Base-by-base conservation (phyloP, 2,888 invertebrate genomes). In the Polymixis lichenea region DNA sequence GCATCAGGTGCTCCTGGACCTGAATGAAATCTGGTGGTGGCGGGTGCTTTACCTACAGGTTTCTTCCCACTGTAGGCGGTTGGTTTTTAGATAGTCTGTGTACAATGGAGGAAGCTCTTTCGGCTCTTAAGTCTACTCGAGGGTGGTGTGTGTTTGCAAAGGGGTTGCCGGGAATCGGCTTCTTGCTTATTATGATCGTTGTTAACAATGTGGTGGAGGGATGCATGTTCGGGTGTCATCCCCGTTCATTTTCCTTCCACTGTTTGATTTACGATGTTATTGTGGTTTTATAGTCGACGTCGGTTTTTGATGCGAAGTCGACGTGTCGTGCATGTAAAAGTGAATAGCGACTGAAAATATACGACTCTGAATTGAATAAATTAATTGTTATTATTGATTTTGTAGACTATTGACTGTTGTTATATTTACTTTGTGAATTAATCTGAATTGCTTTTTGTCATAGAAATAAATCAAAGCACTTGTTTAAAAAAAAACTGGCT, bases 191-290 rank as follows among this genome's bases (percentile, higher is more conserved):
- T 28, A 72, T 85, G 77, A 86, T 80, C 78, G 72, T 68, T 83
- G 68, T 75, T 83, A 70, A 71, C 60, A 65, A 85, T 78, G 55
- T 53, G 58, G 72, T 15, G 53, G 64, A 66, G 70, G 61, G 68
- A 72, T 77, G 87, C 77, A 85, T 82, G 86, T 72, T 73, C 43
- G 53, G 61, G 56, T 72, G 65, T 72, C 75, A 51, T 70, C 62
- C 25, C 53, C 61, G 38, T 55, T 75, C 68, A 60, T 75, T 82
- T 81, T 72, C 76, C 69, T 64, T 25, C 65, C 32, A 49, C 61
- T 46, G 28, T 70, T 62, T 83, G 83, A 83, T 77, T 83, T 85
- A 83, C 49, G 85, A 82, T 74, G 68, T 68, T 85, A 73, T 73
- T 83, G 64, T 82, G 49, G 67, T 53, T 82, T 77, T 68, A 70